Evolutionary conservation across 2,113 vertebrate genomes (phyloP), one percentile per base, ranked within the genome.

Genomic region (Rhinopithecus roxellana): DNA sequence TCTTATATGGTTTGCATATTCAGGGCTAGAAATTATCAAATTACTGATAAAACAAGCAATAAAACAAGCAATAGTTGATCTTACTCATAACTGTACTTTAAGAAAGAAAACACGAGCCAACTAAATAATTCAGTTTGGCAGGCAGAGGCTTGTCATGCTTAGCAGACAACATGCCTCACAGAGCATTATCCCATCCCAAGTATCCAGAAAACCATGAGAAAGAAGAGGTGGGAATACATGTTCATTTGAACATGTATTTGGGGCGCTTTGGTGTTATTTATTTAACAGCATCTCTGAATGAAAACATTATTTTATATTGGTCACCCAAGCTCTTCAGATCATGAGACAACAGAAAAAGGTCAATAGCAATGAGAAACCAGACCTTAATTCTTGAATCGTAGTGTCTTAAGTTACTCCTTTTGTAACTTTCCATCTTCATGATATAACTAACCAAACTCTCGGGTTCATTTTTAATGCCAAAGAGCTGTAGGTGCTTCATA

Each of bases 121-220:
- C 59, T 84, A 95, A 92, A 94, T 72, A 92, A 94, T 92, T 95
- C 59, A 48, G 35, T 64, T 96, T 72, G 81, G 45, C 96, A 84
- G 27, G 87, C 30, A 69, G 45, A 92, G 90, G 38, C 70, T 90
- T 92, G 70, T 35, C 67, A 55, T 90, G 75, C 72, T 95, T 77
- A 52, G 70, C 74, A 90, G 72, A 95, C 3, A 87, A 30, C 17
- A 52, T 45, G 13, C 45, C 57, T 94, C 87, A 40, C 18, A 55
- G 38, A 95, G 50, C 30, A 72, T 67, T 81, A 91, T 27, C 59
- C 40, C 61, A 90, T 43, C 59, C 85, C 78, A 75, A 88, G 43
- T 25, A 85, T 93, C 90, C 84, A 95, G 92, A 84, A 96, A 81
- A 70, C 7, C 23, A 70, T 77, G 67, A 77, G 43, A 92, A 84